phyloP scores from a whole-genome alignment of 1,140 invertebrate species.

The Drosophila pectinifera region DNA sequence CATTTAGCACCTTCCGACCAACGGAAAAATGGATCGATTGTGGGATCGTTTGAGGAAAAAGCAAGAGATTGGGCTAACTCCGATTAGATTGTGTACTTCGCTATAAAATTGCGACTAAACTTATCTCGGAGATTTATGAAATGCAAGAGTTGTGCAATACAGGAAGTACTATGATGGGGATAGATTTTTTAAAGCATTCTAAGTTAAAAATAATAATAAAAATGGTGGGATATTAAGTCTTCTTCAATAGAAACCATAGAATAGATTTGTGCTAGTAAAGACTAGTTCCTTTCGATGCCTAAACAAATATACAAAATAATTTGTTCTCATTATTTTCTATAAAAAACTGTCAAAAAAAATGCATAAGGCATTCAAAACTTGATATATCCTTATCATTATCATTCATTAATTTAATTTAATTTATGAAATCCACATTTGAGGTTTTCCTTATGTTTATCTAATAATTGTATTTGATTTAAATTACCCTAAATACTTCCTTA shows the following conservation, averaged over 20 bases:
- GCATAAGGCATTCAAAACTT: no score
- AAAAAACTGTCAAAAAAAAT: no score
- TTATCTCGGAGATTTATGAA: conserved; percentile 37
- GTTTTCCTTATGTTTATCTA: background rate
- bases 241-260: no score
- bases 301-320: no score
- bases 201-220: rapidly evolving
- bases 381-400: no score
- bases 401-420: no score
- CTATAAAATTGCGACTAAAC: conserved; percentile 6
- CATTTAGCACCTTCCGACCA: conserved; percentile 35
- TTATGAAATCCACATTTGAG: no score
- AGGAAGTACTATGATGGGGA: conserved; percentile 5
- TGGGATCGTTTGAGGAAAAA: conserved; percentile 7
- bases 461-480: background rate
- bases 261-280: no score
- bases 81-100: conserved; percentile 44
- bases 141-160: conserved; percentile 8
- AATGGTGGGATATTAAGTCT: background rate
- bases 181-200: background rate
- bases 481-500: background rate
- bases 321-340: no score
- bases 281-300: no score
- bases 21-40: background rate
- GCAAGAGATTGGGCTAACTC: conserved; percentile 21